These are phyloP conservation scores for Calephelis nemesis DNA, from an alignment of 1,140 invertebrate species.

Conservation along the genomic window DNA sequence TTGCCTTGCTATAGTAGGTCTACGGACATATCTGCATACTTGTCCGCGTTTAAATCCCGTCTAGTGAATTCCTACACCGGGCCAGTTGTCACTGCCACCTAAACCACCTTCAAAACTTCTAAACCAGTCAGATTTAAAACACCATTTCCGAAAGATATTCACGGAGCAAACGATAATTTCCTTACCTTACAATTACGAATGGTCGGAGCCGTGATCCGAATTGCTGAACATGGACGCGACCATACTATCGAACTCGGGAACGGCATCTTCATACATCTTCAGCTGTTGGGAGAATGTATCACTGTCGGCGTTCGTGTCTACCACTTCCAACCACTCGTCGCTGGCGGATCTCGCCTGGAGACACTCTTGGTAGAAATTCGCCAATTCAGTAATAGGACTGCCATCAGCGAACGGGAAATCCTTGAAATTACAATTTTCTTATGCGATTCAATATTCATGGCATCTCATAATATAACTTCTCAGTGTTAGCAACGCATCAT, in stretches of 20 bases:
- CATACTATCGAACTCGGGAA: conserved; percentile 68
- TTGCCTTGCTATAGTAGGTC: too few relatives aligned
- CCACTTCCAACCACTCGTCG: conserved; percentile 47
- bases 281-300: conserved; percentile 53
- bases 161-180: not conserved
- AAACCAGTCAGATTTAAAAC: too few relatives aligned
- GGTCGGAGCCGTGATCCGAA: conserved; percentile 34
- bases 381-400: conserved; percentile 64
- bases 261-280: conserved; percentile 59
- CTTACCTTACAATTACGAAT: conserved; percentile 30
- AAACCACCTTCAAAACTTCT: too few relatives aligned
- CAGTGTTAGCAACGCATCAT: too few relatives aligned
- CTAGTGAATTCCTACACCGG: too few relatives aligned
- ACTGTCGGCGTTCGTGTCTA: conserved; percentile 38
- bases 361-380: conserved; percentile 69
- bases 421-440: conserved; percentile 33
- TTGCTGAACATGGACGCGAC: conserved; percentile 62
- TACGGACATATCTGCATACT: too few relatives aligned
- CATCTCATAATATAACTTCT: too few relatives aligned
- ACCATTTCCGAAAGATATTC: not conserved
- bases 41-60: too few relatives aligned
- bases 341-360: conserved; percentile 52
- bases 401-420: conserved; percentile 70
- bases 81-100: too few relatives aligned
- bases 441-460: too few relatives aligned